Conservation (phyloP, 2,888 invertebrate genomes). For the Acronicta psi region DNA sequence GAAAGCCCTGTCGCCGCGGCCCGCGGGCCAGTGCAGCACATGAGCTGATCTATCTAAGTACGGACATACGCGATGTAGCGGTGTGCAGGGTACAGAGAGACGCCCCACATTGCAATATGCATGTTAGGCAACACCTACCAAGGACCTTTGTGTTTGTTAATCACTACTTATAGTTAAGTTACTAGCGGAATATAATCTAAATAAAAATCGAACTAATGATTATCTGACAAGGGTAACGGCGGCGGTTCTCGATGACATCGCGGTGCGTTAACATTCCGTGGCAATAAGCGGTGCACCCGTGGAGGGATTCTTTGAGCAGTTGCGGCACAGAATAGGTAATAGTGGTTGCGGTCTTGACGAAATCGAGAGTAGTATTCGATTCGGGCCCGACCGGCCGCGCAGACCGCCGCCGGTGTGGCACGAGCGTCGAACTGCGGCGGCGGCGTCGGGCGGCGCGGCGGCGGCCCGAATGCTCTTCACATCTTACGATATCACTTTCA, state of each 20-base stretch:
- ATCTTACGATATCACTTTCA: slow-evolving; percentile 68
- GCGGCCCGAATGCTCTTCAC: slow-evolving; percentile 25
- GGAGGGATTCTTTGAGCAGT: slow-evolving; percentile 57
- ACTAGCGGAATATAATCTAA: no score
- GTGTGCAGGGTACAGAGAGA: no score
- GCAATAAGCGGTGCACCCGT: slow-evolving; percentile 24
- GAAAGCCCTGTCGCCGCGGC: slow-evolving; percentile 48
- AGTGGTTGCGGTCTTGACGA: slow-evolving; percentile 60
- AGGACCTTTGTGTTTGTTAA: neutral
- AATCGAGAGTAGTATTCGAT: slow-evolving; percentile 75
- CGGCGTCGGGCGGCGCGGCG: no score
- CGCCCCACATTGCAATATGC: no score
- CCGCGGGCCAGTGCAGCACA: no score
- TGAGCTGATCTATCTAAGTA: no score
- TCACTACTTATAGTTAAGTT: no score
- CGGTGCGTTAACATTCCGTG: slow-evolving; percentile 60
- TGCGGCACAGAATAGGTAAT: no score
- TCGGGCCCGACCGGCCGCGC: slow-evolving; percentile 53
- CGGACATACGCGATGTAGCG: no score
- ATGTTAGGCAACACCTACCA: no score
- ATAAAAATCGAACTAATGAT: no score
- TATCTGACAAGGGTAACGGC: neutral
- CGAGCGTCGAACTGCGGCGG: slow-evolving; percentile 23
- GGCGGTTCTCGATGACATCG: neutral
- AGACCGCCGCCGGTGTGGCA: slow-evolving; percentile 49